Conservation (phyloP, 2,113 vertebrate species). For the Urocynchramus pylzowi region DNA sequence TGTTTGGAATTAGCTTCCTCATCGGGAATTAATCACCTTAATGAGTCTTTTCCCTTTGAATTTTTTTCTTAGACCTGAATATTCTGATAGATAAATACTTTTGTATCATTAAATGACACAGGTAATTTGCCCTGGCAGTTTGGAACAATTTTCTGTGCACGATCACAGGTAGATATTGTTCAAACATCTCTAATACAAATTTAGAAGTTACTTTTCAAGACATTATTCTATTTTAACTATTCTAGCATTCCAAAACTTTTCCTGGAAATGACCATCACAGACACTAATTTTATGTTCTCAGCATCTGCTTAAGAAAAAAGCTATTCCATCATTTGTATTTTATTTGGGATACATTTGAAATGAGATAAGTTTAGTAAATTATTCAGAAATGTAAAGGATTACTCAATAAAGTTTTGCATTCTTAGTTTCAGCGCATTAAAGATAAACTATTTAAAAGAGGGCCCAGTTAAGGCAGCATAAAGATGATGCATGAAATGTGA, state of each 20-base stretch:
- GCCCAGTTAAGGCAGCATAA: slow-evolving; percentile 59
- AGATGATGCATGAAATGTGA: slow-evolving; percentile 75
- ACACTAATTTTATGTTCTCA: not conserved
- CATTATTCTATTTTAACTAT: not conserved
- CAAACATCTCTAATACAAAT: not conserved
- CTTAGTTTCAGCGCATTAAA: slow-evolving; percentile 44
- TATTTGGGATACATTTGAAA: slow-evolving; percentile 58
- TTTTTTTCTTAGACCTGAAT: slow-evolving; percentile 7
- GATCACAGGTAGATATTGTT: not conserved
- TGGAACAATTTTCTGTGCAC: not conserved
- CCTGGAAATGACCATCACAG: not conserved
- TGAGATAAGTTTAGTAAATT: slow-evolving; percentile 28
- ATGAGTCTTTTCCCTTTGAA: not conserved
- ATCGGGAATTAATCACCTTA: not conserved
- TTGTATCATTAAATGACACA: not conserved
- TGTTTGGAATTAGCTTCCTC: not conserved
- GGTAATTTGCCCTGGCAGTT: not conserved
- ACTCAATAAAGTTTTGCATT: slow-evolving; percentile 45
- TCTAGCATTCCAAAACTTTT: not conserved
- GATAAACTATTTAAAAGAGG: slow-evolving; percentile 53
- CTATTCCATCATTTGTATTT: slow-evolving; percentile 32
- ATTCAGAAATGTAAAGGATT: slow-evolving; percentile 45
- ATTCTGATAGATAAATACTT: slow-evolving; percentile 10
- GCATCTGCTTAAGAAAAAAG: not conserved
- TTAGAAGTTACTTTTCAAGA: not conserved